Evolutionary conservation across 2,113 vertebrate genomes (phyloP), one percentile per base, ranked within the genome.

Genomic region (Leptosomus discolor): DNA sequence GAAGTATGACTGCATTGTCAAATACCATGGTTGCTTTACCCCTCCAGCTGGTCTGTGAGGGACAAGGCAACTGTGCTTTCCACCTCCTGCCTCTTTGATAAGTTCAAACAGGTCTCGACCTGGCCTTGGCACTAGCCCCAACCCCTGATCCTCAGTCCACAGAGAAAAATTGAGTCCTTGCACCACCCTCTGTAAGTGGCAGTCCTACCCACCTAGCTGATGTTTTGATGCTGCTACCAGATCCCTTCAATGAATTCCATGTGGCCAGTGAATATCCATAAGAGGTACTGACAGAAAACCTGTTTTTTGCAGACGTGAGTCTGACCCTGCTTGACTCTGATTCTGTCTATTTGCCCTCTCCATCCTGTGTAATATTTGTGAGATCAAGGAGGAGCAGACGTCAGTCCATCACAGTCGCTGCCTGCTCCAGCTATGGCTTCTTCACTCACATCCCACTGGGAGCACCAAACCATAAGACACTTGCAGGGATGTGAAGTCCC

Each of bases 111-210:
- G 2, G 3, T 63, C 24, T 83, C 21, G 15, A 56, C 30, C 12
- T n/a, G 39, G 39, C 29, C 43, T 77, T 50, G 34, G 45, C 8
- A 45, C 16, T 19, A 74, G 34, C 8, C 16, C 27, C 0, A 0
- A 46, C 7, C 13, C 32, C 21, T 61, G 67, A 54, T 45, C 24
- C 14, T 79, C 75, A 79, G 5, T 13, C 5, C 39, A 32, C 1
- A 0, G 7, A 79, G 26, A 15, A 86, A 91, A 89, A 86, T 9
- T 0, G 27, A 58, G 32, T 7, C 16, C 37, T 41, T 76, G 34
- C 16, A 58, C 43, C 48, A 65, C 19, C 15, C 27, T 46, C 51
- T 4, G 0, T 30, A 64, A 36, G 24, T 64, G 63, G 27, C 53
- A 50, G 39, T 89, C 58, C 58, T 60, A 18, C 32, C 32, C 54